Evolutionary conservation across 1,140 invertebrate species (phyloP).

Genomic region (Musca vetustissima): DNA sequence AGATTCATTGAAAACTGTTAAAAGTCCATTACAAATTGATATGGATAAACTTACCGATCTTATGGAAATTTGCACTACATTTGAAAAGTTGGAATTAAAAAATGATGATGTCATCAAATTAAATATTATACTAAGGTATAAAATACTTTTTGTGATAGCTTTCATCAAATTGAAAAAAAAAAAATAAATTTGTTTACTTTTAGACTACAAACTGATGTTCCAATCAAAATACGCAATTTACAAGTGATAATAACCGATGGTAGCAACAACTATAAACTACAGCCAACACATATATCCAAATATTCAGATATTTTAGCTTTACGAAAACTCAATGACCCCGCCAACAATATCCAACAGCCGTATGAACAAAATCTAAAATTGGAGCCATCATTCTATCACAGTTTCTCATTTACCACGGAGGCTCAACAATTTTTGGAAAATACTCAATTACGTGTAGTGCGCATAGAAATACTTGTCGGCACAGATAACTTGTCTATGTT

Average conservation of each 20-base stretch:
- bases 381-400: constrained; percentile 46
- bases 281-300: constrained; percentile 41
- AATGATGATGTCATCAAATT: constrained; percentile 60
- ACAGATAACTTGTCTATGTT: constrained; percentile 45
- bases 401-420: constrained; percentile 44
- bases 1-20: constrained; percentile 56
- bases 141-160: not conserved
- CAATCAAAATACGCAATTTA: constrained; percentile 44
- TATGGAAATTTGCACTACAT: constrained; percentile 61
- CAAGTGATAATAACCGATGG: constrained; percentile 46
- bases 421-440: constrained; percentile 52
- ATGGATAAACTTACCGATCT: constrained; percentile 62
- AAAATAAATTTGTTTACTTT: not conserved
- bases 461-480: constrained; percentile 48
- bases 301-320: constrained; percentile 39
- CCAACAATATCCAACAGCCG: not conserved
- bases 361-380: constrained; percentile 46
- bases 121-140: constrained; percentile 58
- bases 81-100: constrained; percentile 59
- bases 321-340: constrained; percentile 21
- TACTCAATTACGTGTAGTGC: constrained; percentile 45
- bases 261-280: constrained; percentile 41
- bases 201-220: constrained; percentile 51
- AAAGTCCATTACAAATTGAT: constrained; percentile 58
- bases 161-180: not conserved